Percentiles rank a stretch among this genome's conserved stretches.
Evolutionary conservation across 2,113 vertebrate species (phyloP).

Genomic region (Salvelinus fontinalis): DNA sequence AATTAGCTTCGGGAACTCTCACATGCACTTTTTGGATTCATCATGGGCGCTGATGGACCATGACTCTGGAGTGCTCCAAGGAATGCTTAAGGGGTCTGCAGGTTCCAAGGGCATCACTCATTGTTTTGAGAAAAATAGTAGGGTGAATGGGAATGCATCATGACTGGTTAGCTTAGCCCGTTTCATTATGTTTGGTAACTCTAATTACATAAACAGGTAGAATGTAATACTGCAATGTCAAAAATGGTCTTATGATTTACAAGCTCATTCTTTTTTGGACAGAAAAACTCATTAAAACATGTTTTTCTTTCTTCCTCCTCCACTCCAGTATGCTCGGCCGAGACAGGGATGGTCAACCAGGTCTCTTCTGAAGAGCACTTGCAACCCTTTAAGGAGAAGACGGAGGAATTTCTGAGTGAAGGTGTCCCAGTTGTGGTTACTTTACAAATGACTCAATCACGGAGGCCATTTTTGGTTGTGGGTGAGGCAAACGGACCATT

Average conservation of each 20-base stretch:
- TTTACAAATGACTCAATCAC: too few relatives aligned
- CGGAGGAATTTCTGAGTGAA: conserved; percentile 84
- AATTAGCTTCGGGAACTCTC: conserved; percentile 63
- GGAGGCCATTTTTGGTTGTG: too few relatives aligned
- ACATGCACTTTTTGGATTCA: conserved; percentile 53
- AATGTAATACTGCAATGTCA: background rate
- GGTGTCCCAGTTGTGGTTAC: too few relatives aligned
- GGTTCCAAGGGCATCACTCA: conserved; percentile 44
- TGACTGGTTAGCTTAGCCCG: conserved; percentile 20
- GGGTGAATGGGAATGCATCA: conserved; percentile 43
- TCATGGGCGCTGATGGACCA: conserved; percentile 55
- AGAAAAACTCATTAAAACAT: background rate
- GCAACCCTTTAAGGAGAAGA: conserved; percentile 94
- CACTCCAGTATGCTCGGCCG: conserved; percentile 83
- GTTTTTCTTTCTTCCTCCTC: conserved; percentile 23
- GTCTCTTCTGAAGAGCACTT: conserved; percentile 86
- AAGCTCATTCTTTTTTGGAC: background rate
- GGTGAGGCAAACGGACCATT: too few relatives aligned
- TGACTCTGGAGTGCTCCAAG: conserved; percentile 41
- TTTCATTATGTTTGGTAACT: too few relatives aligned
- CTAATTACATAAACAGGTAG: too few relatives aligned
- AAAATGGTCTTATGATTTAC: background rate
- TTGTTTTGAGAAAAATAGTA: background rate
- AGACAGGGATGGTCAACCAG: conserved; percentile 89
- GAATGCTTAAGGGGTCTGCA: conserved; percentile 27